Evolutionary conservation across 2,797 vertebrate species (phyloP).

Genomic region (Melanotaenia pygmaea): DNA sequence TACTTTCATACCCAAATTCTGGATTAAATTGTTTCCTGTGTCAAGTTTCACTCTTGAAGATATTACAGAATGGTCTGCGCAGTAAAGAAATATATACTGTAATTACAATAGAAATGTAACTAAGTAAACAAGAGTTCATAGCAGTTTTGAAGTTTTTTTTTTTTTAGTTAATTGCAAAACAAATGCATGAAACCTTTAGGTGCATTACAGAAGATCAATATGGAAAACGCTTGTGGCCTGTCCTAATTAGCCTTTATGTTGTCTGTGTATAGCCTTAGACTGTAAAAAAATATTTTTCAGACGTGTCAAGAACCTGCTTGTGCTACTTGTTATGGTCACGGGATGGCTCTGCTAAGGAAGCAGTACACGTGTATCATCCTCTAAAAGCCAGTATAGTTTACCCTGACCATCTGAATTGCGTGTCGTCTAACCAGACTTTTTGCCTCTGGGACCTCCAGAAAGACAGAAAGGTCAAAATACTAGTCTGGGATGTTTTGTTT

Average conservation of each 20-base stretch:
- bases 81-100: slow-evolving; percentile 1
- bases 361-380: slow-evolving; percentile 43
- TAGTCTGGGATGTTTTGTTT: slow-evolving; percentile 43
- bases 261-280: neutral
- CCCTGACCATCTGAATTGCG: slow-evolving; percentile 18
- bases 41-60: slow-evolving; percentile 41
- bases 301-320: neutral
- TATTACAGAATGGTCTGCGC: slow-evolving; percentile 9
- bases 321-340: neutral
- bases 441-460: slow-evolving; percentile 60
- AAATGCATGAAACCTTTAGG: neutral
- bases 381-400: slow-evolving; percentile 12
- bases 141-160: neutral
- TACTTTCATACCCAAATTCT: slow-evolving; percentile 42
- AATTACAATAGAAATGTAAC: neutral
- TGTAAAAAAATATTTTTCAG: neutral
- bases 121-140: neutral
- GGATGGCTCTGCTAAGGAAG: slow-evolving; percentile 57
- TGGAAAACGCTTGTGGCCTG: neutral
- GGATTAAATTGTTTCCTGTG: slow-evolving; percentile 45
- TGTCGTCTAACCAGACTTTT: slow-evolving; percentile 67
- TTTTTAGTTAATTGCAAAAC: neutral
- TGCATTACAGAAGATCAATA: neutral
- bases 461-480: slow-evolving; percentile 61
- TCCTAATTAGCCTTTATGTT: neutral